These are phyloP conservation scores for Naso thynnoides DNA, from an alignment of 2,797 vertebrate genomes.

Conservation along the genomic window DNA sequence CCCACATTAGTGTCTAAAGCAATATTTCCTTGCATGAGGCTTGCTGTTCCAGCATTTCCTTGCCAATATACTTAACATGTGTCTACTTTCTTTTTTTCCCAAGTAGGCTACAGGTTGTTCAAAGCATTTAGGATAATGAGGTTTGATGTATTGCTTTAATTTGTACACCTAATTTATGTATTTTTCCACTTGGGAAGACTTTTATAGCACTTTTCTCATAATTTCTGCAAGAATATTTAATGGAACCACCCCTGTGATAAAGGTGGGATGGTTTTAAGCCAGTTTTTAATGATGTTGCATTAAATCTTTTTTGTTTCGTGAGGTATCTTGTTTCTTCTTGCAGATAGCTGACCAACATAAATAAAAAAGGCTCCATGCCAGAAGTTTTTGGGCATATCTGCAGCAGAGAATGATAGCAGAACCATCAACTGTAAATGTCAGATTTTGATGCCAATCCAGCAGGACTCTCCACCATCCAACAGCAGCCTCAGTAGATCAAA, in stretches of 20 bases:
- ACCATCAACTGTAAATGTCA: slow-evolving; percentile 32
- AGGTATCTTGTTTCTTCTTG: slow-evolving; percentile 13
- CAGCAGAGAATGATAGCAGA: slow-evolving; percentile 7
- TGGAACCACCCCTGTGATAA: slow-evolving; percentile 16
- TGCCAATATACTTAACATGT: slow-evolving; percentile 34
- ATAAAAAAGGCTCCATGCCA: slow-evolving; percentile 21
- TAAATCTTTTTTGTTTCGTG: slow-evolving; percentile 15
- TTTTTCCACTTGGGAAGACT: slow-evolving; percentile 6
- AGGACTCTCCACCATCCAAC: slow-evolving; percentile 2
- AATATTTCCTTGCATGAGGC: slow-evolving; percentile 36
- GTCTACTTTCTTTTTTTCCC: slow-evolving; percentile 14
- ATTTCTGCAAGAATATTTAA: slow-evolving; percentile 15
- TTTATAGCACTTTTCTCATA: slow-evolving; percentile 19
- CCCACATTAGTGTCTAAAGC: slow-evolving; percentile 43
- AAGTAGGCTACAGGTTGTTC: slow-evolving; percentile 17
- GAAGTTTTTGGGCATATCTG: slow-evolving; percentile 2
- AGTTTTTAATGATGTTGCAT: slow-evolving; percentile 2
- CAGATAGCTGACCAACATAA: slow-evolving; percentile 32
- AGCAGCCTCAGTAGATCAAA: slow-evolving; percentile 5
- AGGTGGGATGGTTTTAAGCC: slow-evolving; percentile 10
- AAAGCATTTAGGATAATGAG: slow-evolving; percentile 32
- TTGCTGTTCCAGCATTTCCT: slow-evolving; percentile 19
- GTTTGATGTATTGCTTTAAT: slow-evolving; percentile 35
- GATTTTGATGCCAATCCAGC: slow-evolving; percentile 49
- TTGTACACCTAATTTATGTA: slow-evolving; percentile 15